A percentile compares a stretch with the other conserved stretches of the same genome.
These are phyloP conservation scores for Microctenopoma stevenorrisi DNA, from an alignment of 2,797 vertebrate genomes.

Conservation along the genomic window DNA sequence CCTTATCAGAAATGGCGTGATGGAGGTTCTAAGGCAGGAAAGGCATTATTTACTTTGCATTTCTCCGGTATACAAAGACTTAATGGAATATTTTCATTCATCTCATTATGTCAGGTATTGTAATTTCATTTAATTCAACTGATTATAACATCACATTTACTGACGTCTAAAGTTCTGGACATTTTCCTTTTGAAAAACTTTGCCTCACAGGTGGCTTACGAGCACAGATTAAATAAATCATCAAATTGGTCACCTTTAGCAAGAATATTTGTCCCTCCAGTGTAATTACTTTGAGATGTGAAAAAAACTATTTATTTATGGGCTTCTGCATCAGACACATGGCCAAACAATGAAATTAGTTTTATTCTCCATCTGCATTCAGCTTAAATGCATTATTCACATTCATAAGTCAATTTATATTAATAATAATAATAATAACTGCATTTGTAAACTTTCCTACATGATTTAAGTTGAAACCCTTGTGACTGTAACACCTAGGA, in stretches of 20 bases:
- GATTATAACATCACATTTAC: not conserved
- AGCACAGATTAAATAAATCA: not conserved
- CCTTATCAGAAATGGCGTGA: not conserved
- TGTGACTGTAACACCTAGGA: not conserved
- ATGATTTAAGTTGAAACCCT: constrained; percentile 9
- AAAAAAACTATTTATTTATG: not conserved
- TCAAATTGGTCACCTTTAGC: not conserved
- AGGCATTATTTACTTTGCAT: not conserved
- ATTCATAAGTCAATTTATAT: too few relatives aligned
- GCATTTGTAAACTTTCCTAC: not conserved
- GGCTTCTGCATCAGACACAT: not conserved
- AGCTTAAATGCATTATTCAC: too few relatives aligned
- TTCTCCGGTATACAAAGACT: not conserved
- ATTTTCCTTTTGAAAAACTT: not conserved
- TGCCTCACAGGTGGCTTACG: not conserved
- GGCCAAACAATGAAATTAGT: not conserved
- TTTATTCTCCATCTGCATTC: too few relatives aligned
- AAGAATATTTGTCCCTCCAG: not conserved
- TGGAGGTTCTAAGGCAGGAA: not conserved
- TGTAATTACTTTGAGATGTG: not conserved
- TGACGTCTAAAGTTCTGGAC: not conserved
- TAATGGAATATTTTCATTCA: too few relatives aligned
- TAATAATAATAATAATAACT: too few relatives aligned
- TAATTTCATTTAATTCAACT: too few relatives aligned
- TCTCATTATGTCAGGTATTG: too few relatives aligned